These are phyloP conservation scores for Cydia amplana DNA, from an alignment of 1,140 invertebrate species.

Conservation along the genomic window DNA sequence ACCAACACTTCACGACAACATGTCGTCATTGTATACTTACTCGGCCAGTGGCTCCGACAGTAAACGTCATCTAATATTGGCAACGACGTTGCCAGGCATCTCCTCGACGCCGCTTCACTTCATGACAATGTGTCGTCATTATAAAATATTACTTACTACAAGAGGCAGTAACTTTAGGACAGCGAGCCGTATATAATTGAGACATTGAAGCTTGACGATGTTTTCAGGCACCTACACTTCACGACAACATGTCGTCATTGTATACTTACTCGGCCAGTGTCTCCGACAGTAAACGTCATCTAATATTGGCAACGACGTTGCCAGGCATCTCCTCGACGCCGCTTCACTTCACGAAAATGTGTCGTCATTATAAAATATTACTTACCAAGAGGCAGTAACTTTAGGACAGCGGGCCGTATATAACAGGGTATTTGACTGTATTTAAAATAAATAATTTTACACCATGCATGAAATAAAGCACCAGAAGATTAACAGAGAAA, in stretches of 20 bases:
- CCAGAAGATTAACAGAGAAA: no score
- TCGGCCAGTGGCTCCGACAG: slow-evolving; percentile 91
- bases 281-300: slow-evolving; percentile 90
- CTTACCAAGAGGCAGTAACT: slow-evolving; percentile 92
- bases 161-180: slow-evolving; percentile 92
- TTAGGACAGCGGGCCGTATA: slow-evolving; percentile 84
- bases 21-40: slow-evolving; percentile 78
- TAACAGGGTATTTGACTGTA: no score
- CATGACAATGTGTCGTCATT: not conserved
- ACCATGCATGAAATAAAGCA: no score
- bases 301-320: slow-evolving; percentile 92
- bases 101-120: slow-evolving; percentile 87
- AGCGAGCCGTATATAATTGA: slow-evolving; percentile 67
- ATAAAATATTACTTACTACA: slow-evolving; percentile 84
- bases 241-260: no score
- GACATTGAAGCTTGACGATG: slow-evolving; percentile 24
- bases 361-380: slow-evolving; percentile 57
- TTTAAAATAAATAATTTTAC: no score
- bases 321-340: slow-evolving; percentile 95
- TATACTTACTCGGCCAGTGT: slow-evolving; percentile 88
- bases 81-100: slow-evolving; percentile 89
- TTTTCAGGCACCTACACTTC: no score
- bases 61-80: slow-evolving; percentile 92
- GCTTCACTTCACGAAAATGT: not conserved
- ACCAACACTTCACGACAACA: no score